phyloP scores from a whole-genome alignment of 1,140 invertebrate species.

The Aphidius gifuensis region DNA sequence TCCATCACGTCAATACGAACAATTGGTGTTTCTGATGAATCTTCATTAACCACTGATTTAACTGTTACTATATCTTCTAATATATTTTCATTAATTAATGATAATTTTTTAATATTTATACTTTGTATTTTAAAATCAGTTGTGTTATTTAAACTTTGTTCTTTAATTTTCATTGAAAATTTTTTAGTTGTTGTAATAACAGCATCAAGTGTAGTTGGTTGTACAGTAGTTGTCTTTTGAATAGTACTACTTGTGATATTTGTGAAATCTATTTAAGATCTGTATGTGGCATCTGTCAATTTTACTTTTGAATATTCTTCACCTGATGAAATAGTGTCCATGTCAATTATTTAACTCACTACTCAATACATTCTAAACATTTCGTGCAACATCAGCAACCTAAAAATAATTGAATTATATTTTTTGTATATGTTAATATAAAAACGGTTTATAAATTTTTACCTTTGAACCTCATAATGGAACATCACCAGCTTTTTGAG shows the following conservation, averaged over 20 bases:
- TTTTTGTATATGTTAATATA: neutral
- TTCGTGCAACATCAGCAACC: constrained; percentile 74
- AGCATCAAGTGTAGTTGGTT: neutral
- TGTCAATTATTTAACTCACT: constrained; percentile 69
- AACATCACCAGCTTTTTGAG: constrained; percentile 39
- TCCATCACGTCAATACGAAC: constrained; percentile 35
- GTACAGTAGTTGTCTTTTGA: too few species aligned
- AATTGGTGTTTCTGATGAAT: constrained; percentile 33
- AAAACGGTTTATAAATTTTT: neutral
- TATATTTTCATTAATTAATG: neutral
- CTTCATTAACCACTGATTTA: constrained; percentile 22
- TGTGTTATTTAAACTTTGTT: neutral
- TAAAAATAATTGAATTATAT: constrained; percentile 34
- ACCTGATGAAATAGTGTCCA: constrained; percentile 10
- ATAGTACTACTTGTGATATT: too few species aligned
- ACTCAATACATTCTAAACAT: constrained; percentile 78
- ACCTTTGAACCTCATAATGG: constrained; percentile 39
- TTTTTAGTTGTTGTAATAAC: neutral
- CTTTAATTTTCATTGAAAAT: neutral
- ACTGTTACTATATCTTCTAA: neutral
- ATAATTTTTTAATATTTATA: neutral
- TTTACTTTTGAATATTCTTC: too few species aligned
- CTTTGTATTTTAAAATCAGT: neutral
- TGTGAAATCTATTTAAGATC: too few species aligned
- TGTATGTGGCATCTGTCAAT: too few species aligned